A percentile compares a stretch with the other conserved stretches of the same genome.
Evolutionary conservation across 92 coral and sea anemone genomes (phyloP).

Genomic region (Isaurus tuberculatus): DNA sequence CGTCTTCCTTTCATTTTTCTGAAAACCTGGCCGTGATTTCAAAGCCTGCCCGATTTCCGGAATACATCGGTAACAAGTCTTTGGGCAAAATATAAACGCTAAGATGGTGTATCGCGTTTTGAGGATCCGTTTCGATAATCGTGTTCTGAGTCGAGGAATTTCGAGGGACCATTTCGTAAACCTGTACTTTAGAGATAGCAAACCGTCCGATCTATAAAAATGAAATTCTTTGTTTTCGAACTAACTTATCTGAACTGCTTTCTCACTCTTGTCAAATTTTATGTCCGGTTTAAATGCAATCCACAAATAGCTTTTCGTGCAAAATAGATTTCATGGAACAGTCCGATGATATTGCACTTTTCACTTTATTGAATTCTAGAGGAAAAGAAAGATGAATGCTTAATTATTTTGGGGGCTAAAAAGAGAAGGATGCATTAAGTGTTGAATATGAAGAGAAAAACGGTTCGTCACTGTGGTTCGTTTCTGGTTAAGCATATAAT

Average conservation of each 20-base stretch:
- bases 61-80: not conserved
- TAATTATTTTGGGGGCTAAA: not conserved
- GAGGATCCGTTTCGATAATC: not conserved
- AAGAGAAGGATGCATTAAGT: not conserved
- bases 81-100: not conserved
- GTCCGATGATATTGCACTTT: not conserved
- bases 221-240: constrained; percentile 6
- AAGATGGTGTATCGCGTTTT: constrained; percentile 1
- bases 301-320: not conserved
- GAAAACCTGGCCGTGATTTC: not conserved
- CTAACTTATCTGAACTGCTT: not conserved
- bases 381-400: not conserved
- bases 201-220: not conserved
- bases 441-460: not conserved
- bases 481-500: not conserved
- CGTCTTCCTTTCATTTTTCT: not conserved
- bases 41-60: constrained; percentile 3
- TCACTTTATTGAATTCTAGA: not conserved
- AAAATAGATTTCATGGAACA: not conserved
- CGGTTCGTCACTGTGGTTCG: not conserved
- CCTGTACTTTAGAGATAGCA: constrained; percentile 11
- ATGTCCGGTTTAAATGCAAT: not conserved
- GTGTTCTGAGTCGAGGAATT: constrained; percentile 33
- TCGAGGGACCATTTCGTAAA: constrained; percentile 27
- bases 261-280: not conserved